Evolutionary conservation across 2,113 vertebrate genomes (phyloP).

Genomic region (Coturnix japonica): DNA sequence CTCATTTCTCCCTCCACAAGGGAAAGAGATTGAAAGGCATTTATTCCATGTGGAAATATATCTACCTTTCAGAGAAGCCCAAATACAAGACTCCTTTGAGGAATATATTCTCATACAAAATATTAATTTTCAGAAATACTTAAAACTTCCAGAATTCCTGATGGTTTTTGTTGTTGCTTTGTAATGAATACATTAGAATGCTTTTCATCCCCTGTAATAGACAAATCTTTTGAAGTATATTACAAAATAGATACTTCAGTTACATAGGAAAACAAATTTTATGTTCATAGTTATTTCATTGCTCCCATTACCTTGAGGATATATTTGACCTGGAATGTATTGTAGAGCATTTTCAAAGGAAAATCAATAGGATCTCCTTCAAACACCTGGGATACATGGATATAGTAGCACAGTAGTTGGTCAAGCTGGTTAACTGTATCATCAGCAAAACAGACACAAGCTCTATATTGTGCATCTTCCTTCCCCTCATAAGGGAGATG

Average conservation of each 20-base stretch:
- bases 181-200: background rate
- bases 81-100: background rate
- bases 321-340: background rate
- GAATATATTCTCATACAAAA: background rate
- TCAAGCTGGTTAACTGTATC: background rate
- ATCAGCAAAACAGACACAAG: background rate
- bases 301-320: background rate
- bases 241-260: background rate
- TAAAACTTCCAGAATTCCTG: background rate
- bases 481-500: background rate
- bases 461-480: background rate
- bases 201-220: background rate
- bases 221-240: background rate
- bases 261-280: background rate
- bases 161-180: background rate
- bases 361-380: background rate
- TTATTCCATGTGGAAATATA: constrained; percentile 40
- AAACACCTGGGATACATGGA: background rate
- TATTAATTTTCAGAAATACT: background rate
- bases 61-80: constrained; percentile 24
- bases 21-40: background rate
- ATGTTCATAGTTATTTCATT: background rate
- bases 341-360: background rate
- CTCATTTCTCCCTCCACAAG: too few relatives aligned
- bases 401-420: background rate